Percentiles rank a stretch among this genome's conserved stretches.
Evolutionary conservation across 2,888 invertebrate genomes (phyloP).

Genomic region (Lithosia quadra): DNA sequence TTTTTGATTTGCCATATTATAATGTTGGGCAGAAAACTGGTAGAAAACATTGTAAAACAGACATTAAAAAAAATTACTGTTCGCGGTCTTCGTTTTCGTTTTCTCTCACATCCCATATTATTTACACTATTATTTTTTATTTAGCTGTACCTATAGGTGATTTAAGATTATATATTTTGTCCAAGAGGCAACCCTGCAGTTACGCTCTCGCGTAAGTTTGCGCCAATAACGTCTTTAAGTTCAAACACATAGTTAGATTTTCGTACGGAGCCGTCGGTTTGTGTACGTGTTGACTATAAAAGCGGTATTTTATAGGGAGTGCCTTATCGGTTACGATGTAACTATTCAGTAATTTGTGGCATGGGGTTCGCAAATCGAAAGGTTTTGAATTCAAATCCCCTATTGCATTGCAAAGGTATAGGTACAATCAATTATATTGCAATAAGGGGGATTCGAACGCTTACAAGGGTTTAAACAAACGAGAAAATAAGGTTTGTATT

Average conservation of each 20-base stretch:
- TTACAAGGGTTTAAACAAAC: background rate
- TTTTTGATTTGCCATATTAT: no score
- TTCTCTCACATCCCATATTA: no score
- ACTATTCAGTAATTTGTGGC: background rate
- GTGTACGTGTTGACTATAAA: constrained; percentile 1
- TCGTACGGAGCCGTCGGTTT: background rate
- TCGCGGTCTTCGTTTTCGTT: no score
- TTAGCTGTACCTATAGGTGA: background rate
- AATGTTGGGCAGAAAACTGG: background rate
- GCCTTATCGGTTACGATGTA: background rate
- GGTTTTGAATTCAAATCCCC: background rate
- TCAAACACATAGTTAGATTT: background rate
- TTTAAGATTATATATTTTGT: background rate
- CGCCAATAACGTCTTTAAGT: constrained; percentile 4
- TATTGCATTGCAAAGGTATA: background rate
- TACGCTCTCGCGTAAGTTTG: background rate
- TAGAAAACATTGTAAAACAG: no score
- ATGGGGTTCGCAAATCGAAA: constrained; percentile 4
- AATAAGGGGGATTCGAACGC: constrained; percentile 1
- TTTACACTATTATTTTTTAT: background rate
- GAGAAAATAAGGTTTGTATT: no score
- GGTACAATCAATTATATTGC: constrained; percentile 1
- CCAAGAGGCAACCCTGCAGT: background rate
- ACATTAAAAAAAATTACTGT: no score
- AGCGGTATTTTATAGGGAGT: background rate